phyloP scores from a whole-genome alignment of 2,797 vertebrate species.

The Spea hammondii region DNA sequence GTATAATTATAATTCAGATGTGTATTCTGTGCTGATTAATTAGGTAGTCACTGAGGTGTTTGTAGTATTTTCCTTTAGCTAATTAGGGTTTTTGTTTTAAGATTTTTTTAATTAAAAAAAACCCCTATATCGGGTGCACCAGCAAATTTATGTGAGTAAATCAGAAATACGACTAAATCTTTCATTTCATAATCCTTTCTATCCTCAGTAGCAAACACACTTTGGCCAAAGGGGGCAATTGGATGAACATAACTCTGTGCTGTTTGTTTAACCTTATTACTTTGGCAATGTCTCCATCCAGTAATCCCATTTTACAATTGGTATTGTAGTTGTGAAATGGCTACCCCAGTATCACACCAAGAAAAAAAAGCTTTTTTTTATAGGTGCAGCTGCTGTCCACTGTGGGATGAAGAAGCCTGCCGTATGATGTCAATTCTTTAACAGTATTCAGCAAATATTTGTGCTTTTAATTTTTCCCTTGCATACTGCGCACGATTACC shows the following conservation, averaged over 20 bases:
- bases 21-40: no score
- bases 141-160: neutral
- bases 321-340: slow-evolving; percentile 36
- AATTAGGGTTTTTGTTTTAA: no score
- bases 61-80: no score
- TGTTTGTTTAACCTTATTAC: slow-evolving; percentile 41
- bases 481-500: slow-evolving; percentile 3
- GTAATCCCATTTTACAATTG: slow-evolving; percentile 41
- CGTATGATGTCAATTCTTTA: slow-evolving; percentile 4
- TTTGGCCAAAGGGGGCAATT: slow-evolving; percentile 6
- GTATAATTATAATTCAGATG: no score
- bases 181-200: neutral
- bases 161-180: neutral
- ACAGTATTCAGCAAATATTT: slow-evolving; percentile 40
- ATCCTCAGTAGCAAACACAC: slow-evolving; percentile 1
- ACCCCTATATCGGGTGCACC: no score
- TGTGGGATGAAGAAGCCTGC: slow-evolving; percentile 5
- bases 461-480: slow-evolving; percentile 36
- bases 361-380: neutral
- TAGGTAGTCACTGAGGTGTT: no score
- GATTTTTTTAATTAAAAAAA: no score
- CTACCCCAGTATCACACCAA: slow-evolving; percentile 10
- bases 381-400: slow-evolving; percentile 18
- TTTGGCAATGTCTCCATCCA: slow-evolving; percentile 22
- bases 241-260: slow-evolving; percentile 16